These are phyloP conservation scores for Psittacula cyanocephala DNA, from an alignment of 2,113 vertebrate species.

Conservation along the genomic window DNA sequence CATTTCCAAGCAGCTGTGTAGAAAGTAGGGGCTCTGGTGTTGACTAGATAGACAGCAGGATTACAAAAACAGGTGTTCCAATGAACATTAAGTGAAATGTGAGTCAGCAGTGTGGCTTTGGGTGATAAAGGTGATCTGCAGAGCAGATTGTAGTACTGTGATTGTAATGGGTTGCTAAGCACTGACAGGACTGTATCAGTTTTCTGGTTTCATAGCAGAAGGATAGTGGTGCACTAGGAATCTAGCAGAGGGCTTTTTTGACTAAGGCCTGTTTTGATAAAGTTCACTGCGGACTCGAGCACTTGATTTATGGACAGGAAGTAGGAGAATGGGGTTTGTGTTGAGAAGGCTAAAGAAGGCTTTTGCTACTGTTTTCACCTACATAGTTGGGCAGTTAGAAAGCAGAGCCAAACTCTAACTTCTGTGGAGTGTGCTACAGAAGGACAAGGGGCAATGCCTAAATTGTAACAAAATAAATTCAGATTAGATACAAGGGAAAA, in stretches of 20 bases:
- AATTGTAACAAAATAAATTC: not conserved
- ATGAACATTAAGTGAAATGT: accelerated
- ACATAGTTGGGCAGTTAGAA: not conserved
- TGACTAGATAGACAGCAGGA: not conserved
- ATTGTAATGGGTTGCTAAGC: not conserved
- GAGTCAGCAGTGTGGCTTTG: not conserved
- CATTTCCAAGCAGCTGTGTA: not conserved
- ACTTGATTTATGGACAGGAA: not conserved
- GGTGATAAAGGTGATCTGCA: accelerated
- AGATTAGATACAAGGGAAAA: not conserved
- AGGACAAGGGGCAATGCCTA: not conserved
- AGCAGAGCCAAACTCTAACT: not conserved
- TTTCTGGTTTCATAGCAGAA: not conserved
- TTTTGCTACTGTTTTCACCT: not conserved
- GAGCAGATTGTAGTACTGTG: not conserved
- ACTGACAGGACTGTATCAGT: not conserved
- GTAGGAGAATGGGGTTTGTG: not conserved
- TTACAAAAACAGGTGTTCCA: not conserved
- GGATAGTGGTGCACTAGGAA: not conserved
- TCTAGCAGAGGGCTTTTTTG: not conserved
- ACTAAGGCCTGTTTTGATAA: not conserved
- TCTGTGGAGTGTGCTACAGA: not conserved
- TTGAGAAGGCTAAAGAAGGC: not conserved
- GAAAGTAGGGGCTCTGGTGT: not conserved
- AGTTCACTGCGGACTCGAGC: not conserved